phyloP scores from a whole-genome alignment of 2,797 vertebrate genomes.

The Synanceia verrucosa region DNA sequence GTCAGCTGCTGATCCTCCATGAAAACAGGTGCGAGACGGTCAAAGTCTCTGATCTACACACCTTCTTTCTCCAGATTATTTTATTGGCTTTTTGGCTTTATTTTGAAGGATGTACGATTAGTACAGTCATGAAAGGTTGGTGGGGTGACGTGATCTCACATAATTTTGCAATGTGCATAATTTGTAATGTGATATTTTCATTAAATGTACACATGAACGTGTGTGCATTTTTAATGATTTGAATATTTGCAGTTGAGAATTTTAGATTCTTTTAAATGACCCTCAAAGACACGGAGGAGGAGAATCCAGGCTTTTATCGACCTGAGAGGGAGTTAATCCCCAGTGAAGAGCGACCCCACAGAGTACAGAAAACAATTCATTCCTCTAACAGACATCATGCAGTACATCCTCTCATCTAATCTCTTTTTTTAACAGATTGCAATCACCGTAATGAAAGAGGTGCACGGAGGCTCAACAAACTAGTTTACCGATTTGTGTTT shows the following conservation, averaged over 20 bases:
- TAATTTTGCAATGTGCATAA: too few relatives aligned
- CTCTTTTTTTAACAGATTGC: slow-evolving; percentile 74
- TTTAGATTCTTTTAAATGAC: slow-evolving; percentile 14
- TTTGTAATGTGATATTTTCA: neutral
- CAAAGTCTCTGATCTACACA: too few relatives aligned
- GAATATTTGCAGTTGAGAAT: neutral
- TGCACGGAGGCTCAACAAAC: slow-evolving; percentile 33
- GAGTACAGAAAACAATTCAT: slow-evolving; percentile 71
- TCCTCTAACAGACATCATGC: slow-evolving; percentile 65
- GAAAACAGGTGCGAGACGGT: neutral
- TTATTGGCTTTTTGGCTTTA: too few relatives aligned
- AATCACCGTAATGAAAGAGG: slow-evolving; percentile 70
- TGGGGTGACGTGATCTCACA: too few relatives aligned
- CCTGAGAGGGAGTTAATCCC: slow-evolving; percentile 58
- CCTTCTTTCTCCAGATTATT: too few relatives aligned
- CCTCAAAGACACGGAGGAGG: slow-evolving; percentile 12
- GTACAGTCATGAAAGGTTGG: too few relatives aligned
- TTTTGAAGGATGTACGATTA: too few relatives aligned
- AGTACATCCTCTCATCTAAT: slow-evolving; percentile 70
- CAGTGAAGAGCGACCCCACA: slow-evolving; percentile 44
- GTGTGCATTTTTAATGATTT: neutral
- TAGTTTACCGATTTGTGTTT: slow-evolving; percentile 49
- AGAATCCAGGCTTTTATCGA: slow-evolving; percentile 45
- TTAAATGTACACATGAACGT: neutral
- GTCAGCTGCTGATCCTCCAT: neutral